Evolutionary conservation across 2,888 invertebrate genomes (phyloP).

Genomic region (Conchocele bisecta): DNA sequence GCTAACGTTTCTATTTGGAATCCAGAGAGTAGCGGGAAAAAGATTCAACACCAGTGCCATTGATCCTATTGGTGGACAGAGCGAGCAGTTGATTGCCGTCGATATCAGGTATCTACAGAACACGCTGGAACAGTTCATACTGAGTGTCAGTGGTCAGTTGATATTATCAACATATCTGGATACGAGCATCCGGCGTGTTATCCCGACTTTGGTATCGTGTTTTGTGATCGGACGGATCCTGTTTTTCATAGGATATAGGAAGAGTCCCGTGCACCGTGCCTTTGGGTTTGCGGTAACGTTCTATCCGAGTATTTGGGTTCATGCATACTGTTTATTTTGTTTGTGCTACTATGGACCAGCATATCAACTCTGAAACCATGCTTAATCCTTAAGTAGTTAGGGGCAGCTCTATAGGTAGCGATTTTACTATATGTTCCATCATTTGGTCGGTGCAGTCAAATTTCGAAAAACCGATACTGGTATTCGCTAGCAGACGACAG

Average conservation of each 20-base stretch:
- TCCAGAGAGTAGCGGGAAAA: conserved; percentile 25
- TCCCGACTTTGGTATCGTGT: conserved; percentile 52
- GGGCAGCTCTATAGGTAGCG: no score
- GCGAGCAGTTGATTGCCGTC: conserved; percentile 44
- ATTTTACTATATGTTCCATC: no score
- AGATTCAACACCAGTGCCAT: conserved; percentile 49
- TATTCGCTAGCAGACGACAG: no score
- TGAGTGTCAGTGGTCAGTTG: conserved; percentile 53
- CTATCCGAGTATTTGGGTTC: conserved; percentile 17
- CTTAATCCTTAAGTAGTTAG: no score
- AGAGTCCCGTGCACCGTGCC: conserved; percentile 22
- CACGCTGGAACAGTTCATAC: conserved; percentile 58
- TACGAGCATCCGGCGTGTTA: conserved; percentile 33
- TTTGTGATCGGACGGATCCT: conserved; percentile 55
- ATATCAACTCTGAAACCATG: no score
- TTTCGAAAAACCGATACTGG: no score
- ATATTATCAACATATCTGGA: conserved; percentile 52
- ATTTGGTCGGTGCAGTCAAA: no score
- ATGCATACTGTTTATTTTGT: conserved; percentile 6
- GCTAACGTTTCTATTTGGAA: conserved; percentile 39
- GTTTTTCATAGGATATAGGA: conserved; percentile 55
- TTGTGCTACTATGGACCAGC: no score
- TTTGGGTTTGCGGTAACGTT: conserved; percentile 48
- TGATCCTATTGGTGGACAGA: conserved; percentile 55
- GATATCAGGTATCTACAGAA: conserved; percentile 45